A percentile compares a stretch with the other conserved stretches of the same genome.
These are phyloP conservation scores for Stegastes partitus DNA, from an alignment of 2,113 vertebrate genomes.

Conservation along the genomic window DNA sequence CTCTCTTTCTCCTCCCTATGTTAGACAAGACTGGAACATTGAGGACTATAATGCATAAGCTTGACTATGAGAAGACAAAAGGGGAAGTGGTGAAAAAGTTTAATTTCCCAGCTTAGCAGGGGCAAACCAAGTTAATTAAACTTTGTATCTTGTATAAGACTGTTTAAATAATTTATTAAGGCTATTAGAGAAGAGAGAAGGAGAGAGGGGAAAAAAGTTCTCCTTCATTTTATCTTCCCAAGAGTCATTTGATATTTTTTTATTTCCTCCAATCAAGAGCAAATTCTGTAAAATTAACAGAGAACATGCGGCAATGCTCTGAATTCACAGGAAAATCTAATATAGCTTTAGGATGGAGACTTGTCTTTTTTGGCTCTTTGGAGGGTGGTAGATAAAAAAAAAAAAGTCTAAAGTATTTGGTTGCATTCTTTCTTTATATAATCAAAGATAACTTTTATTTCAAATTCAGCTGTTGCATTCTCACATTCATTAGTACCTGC, in stretches of 20 bases:
- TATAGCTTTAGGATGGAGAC: not conserved
- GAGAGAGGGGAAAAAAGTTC: not conserved
- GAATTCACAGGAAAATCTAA: not conserved
- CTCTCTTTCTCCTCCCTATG: not conserved
- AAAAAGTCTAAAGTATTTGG: not conserved
- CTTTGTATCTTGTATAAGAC: constrained; percentile 54
- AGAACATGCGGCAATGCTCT: not conserved
- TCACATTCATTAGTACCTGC: not conserved
- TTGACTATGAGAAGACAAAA: constrained; percentile 36
- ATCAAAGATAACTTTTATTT: not conserved
- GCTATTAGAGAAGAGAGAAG: constrained; percentile 26
- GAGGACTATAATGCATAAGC: constrained; percentile 17
- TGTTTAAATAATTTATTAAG: constrained; percentile 61
- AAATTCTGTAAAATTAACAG: constrained; percentile 11
- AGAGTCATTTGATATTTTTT: constrained; percentile 20
- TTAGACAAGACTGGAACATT: constrained; percentile 3
- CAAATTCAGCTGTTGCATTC: not conserved
- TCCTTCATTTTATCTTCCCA: constrained; percentile 24
- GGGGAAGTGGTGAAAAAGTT: constrained; percentile 37
- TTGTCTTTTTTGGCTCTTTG: not conserved
- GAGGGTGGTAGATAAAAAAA: not conserved
- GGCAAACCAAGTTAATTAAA: constrained; percentile 64
- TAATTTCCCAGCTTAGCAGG: constrained; percentile 51
- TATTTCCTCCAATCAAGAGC: not conserved
- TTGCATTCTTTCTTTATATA: not conserved